Base-by-base conservation (phyloP, 2,888 invertebrate species). In the Drosophila recens region DNA sequence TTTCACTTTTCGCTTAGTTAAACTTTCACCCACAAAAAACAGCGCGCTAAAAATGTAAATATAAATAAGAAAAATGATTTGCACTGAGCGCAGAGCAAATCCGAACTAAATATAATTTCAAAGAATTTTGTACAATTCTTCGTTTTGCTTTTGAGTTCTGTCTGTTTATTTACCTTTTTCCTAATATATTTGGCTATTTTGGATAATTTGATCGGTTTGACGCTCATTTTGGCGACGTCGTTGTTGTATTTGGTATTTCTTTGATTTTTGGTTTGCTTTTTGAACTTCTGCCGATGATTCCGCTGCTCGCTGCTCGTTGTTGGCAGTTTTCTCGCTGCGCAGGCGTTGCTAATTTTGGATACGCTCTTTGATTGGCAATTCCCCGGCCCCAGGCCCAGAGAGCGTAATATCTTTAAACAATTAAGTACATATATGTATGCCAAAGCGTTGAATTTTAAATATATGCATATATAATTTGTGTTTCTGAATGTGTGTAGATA, bases 121-220 rank as follows among this genome's bases (percentile, higher is more conserved):
- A 17, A 30, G 67, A 67, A 62, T 36, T 23, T 36, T 23, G 0
- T 51, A 36, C 51, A 63, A 42, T 56, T 48, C 52, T 34, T 43
- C 20, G 23, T 52, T 43, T 33, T 30, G 20, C 4, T 27, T 27
- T 27, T 27, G 27, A 15, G 20, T 27, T 38, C 6, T 38, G 17
- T 13, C 42, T 4, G 30, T 52, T 23, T 66, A 71, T 65, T 92
- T 92, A 93, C 93, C 93, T 92, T 93, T 74, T 92, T 91, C 77
- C 92, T 92, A 64, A 93, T 91, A 70, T 90, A 93, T 90, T 91
- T 92, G 64, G 93, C 92, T 78, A 92, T 90, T 91, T 91, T 92
- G 54, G 91, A 86, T 67, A 92, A 73, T 83, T 91, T 92, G 64
- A 91, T 90, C 70, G 90, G 82, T 81, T 93, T 92, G 75, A 90